These are phyloP conservation scores for Drosophila aldrichi DNA, from an alignment of 2,888 invertebrate species.

Conservation along the genomic window DNA sequence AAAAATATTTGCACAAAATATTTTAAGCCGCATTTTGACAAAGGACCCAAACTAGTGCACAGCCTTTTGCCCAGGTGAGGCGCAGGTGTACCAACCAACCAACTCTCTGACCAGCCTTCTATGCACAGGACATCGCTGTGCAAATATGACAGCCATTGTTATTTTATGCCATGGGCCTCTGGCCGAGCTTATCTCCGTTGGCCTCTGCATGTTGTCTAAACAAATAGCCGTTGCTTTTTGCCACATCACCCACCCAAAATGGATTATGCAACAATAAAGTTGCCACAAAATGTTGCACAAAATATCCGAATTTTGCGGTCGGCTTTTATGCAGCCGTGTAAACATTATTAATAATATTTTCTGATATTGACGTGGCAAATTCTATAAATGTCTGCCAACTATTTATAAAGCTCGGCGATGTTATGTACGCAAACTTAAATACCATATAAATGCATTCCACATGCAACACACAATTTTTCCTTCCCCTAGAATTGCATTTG, in stretches of 20 bases:
- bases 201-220: conserved; percentile 45
- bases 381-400: conserved; percentile 18
- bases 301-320: conserved; percentile 40
- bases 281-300: conserved; percentile 29
- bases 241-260: conserved; percentile 20
- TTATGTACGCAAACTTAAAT: background rate
- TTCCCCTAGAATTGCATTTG: background rate
- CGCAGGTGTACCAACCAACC: background rate
- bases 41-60: conserved; percentile 50
- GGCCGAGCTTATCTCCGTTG: conserved; percentile 32
- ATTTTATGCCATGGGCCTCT: conserved; percentile 12
- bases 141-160: conserved; percentile 56
- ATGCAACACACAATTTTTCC: background rate
- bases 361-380: conserved; percentile 6
- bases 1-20: conserved; percentile 75
- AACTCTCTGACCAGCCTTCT: background rate
- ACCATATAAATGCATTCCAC: background rate
- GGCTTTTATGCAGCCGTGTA: conserved; percentile 27
- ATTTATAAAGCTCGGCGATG: conserved; percentile 16
- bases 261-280: conserved; percentile 69
- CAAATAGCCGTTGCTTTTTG: conserved; percentile 52
- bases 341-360: conserved; percentile 16
- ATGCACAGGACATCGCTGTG: conserved; percentile 27
- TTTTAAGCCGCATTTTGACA: conserved; percentile 75
- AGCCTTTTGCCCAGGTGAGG: conserved; percentile 5